These are phyloP conservation scores for Hydrocynus forskahlii DNA, from an alignment of 2,797 vertebrate genomes.

Conservation along the genomic window DNA sequence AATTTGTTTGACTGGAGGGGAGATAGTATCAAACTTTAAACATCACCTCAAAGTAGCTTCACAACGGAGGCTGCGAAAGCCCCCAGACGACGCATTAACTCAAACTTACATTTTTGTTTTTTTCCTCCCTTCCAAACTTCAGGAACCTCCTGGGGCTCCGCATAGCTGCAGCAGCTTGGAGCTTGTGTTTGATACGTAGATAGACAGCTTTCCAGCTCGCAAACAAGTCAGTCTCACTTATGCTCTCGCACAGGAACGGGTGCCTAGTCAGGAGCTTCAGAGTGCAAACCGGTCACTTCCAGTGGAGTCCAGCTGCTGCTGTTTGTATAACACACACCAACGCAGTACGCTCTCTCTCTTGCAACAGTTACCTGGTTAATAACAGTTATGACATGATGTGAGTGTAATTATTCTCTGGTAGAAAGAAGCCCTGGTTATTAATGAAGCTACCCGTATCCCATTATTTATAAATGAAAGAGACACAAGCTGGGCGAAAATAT, in stretches of 20 bases:
- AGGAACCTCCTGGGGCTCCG: not conserved
- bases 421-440: conserved; percentile 72
- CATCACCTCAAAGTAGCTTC: conserved; percentile 38
- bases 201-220: conserved; percentile 38
- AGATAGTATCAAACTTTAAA: conserved; percentile 32
- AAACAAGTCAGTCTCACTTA: conserved; percentile 35
- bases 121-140: not conserved
- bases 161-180: not conserved
- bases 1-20: conserved; percentile 48
- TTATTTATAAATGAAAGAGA: conserved; percentile 78
- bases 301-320: not conserved
- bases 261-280: not conserved
- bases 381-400: conserved; percentile 71
- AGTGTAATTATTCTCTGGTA: conserved; percentile 68
- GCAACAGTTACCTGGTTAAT: conserved; percentile 66
- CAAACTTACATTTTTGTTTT: not conserved
- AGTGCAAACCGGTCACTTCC: not conserved
- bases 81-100: not conserved
- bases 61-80: conserved; percentile 3
- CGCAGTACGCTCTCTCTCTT: conserved; percentile 36
- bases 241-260: conserved; percentile 39
- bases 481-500: conserved; percentile 67
- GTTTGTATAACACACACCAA: not conserved
- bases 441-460: conserved; percentile 73
- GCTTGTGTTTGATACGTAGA: conserved; percentile 15